Evolutionary conservation across 1,140 invertebrate genomes (phyloP), one percentile per base, ranked within the genome.

Genomic region (Steinernema feltiae): DNA sequence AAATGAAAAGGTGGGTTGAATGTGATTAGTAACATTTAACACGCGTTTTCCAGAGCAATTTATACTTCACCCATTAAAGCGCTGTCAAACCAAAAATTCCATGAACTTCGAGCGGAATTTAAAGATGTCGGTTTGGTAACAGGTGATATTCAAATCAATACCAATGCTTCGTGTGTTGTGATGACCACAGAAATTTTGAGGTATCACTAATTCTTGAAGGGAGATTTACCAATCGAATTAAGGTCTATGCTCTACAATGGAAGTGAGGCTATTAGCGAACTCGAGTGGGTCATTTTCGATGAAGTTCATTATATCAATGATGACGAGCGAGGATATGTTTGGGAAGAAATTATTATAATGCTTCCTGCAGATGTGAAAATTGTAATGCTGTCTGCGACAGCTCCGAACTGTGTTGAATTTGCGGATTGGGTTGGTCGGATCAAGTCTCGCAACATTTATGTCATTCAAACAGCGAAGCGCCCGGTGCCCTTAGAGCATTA

Each of bases 1-100:
- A 98, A 85, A 93, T 93, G 89, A 97, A 95, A 0, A 92, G 90
- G 92, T 93, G n/a, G n/a, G n/a, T 41, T 41, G 69, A 32, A 30
- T 7, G 69, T 3, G 30, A 0, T 17, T 31, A 63, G 7, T 35
- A 18, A 70, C 21, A 18, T 24, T 32, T 48, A 73, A 32, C 78
- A 79, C 82, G 80, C 48, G 24, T 80, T 82, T 89, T 89, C 72
- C 81, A 94, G 94, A 86, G 92, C 93, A 12, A 94, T 99, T 78
- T 99, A 99, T 87, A 99, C 97, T 0, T 99, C 97, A 0, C 97
- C 97, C 0, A 98, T 99, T 70, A 99, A 99, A 89, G 97, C 97
- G 0, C 88, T 99, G 2, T 99, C 97, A 0, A 99, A 99, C 89
- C 97, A 99, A 87, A 99, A 99, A 87, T 99, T 94, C 88, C 90